Conservation (phyloP, 2,888 invertebrate species). For the Drosophila acutilabella region DNA sequence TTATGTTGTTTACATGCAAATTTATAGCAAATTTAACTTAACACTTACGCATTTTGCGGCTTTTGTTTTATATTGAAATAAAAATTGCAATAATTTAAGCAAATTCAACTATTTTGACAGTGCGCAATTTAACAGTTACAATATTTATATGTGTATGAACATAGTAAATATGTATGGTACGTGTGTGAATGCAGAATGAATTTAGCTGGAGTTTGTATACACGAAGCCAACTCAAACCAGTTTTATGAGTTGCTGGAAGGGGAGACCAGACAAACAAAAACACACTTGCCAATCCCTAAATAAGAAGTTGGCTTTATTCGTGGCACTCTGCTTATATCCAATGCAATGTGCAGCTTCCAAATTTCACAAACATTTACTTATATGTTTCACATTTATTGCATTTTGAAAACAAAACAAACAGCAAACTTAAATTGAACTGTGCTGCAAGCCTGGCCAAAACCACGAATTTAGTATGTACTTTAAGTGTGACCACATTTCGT, state of each 20-base stretch:
- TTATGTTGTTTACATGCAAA: constrained; percentile 2
- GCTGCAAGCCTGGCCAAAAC: constrained; percentile 44
- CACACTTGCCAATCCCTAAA: constrained; percentile 20
- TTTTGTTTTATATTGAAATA: constrained; percentile 7
- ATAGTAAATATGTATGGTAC: constrained; percentile 21
- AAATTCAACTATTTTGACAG: constrained; percentile 2
- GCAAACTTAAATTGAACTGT: constrained; percentile 45
- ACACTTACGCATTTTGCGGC: constrained; percentile 51
- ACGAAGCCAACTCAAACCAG: constrained; percentile 63
- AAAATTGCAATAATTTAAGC: constrained; percentile 11
- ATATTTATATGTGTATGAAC: constrained; percentile 38
- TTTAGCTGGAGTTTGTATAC: constrained; percentile 37
- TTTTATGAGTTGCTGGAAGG: constrained; percentile 42
- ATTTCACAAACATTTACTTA: constrained; percentile 24
- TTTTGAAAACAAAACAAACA: constrained; percentile 43
- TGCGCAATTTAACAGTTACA: constrained; percentile 23
- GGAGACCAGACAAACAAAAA: constrained; percentile 35
- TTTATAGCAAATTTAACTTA: constrained; percentile 9
- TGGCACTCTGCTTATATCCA: constrained; percentile 2
- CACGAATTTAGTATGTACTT: constrained; percentile 45
- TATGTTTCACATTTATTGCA: constrained; percentile 4
- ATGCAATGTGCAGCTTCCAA: background rate
- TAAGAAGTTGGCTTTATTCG: constrained; percentile 3
- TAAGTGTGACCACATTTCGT: background rate
- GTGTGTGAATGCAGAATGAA: constrained; percentile 36